Base-by-base conservation (phyloP, 2,113 vertebrate species). In the Semnornis frantzii region DNA sequence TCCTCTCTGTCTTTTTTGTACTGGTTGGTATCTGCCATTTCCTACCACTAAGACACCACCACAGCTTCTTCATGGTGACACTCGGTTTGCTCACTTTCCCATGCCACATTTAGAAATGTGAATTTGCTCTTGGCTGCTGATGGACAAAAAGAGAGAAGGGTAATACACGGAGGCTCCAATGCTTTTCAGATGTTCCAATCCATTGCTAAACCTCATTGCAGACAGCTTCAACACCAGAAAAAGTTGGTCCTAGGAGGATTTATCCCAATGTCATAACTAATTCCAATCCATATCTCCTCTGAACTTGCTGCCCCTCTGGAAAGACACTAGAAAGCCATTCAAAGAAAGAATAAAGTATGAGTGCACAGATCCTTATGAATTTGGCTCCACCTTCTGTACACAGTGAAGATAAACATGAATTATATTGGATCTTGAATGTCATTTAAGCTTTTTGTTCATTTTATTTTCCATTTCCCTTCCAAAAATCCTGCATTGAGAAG, bases 331-430 rank as follows among this genome's bases (percentile, higher is more conserved):
- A 57, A 79, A 77, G 84, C n/a, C 33, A 48, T 52, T 87, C 42
- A 65, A 82, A 60, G 1, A 85, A 80, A 77, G 66, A 93, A 23
- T 76, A 69, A 89, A 90, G 11, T 50, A 39, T 60, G 84, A 87
- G 48, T 62, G 75, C 76, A 84, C 68, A 84, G 87, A 98, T 98
- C 94, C 93, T 96, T 97, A 87, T 96, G 97, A 96, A 96, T 98
- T 93, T 98, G 97, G 97, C 97, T 96, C 98, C 98, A 97, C 95
- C 98, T 98, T 97, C 98, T 98, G 98, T 97, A 94, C 96, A 85
- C 82, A 97, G 78, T 90, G 96, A 96, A 96, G 97, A 98, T 94
- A 92, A 97, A 94, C 92, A 85, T 86, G 90, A 94, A 59, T 76
- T 89, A 89, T 78, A 66, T 37, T 77, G 42, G 46, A 18, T 28